Conservation (phyloP, 1,140 invertebrate species). For the Ceratosolen solmsi region DNA sequence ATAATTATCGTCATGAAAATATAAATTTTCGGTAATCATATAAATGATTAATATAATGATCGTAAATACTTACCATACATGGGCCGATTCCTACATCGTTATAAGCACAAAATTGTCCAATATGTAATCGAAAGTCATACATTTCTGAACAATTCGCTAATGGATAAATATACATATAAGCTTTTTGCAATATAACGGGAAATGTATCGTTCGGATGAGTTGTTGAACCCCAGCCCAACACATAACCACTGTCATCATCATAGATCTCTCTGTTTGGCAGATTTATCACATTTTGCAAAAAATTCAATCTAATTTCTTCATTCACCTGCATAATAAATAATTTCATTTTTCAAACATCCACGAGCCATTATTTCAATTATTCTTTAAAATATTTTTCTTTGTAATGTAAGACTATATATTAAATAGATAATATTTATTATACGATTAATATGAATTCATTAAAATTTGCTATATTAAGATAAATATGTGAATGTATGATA, state of each 20-base stretch:
- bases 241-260: not conserved
- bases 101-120: not conserved
- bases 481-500: no score
- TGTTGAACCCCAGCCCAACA: not conserved
- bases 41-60: no score
- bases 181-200: not conserved
- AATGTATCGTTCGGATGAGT: not conserved
- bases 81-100: not conserved
- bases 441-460: no score
- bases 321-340: not conserved
- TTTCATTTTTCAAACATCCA: not conserved
- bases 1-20: no score
- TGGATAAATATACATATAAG: not conserved
- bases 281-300: not conserved
- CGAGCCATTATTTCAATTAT: no score
- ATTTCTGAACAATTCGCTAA: not conserved
- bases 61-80: not conserved
- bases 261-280: not conserved
- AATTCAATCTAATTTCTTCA: not conserved
- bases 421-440: no score
- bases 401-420: no score
- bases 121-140: not conserved
- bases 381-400: no score
- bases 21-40: no score
- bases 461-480: no score